A percentile compares a stretch with the other conserved stretches of the same genome.
Conservation (phyloP, 2,113 vertebrate genomes). For the Brachirus orientalis region DNA sequence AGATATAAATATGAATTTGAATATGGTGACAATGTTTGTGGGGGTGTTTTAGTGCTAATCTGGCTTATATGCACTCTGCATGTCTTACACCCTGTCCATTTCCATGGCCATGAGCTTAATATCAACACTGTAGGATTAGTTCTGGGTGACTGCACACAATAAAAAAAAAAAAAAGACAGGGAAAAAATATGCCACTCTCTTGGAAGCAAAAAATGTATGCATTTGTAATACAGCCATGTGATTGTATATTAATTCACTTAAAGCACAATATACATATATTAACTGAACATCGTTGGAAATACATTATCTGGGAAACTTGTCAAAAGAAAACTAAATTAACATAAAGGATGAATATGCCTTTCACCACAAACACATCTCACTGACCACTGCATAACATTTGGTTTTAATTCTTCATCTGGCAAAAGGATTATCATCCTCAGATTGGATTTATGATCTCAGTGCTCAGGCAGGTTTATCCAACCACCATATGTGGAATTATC, state of each 20-base stretch:
- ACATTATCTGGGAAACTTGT: conserved; percentile 2
- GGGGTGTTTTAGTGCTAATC: conserved; percentile 75
- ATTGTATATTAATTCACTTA: conserved; percentile 16
- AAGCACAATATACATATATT: conserved; percentile 9
- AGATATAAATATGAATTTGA: conserved; percentile 73
- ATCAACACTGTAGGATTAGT: conserved; percentile 81
- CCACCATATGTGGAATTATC: conserved; percentile 85
- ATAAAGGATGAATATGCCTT: conserved; percentile 19
- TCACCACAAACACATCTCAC: conserved; percentile 49
- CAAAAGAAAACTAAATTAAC: neutral
- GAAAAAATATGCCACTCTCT: conserved; percentile 33
- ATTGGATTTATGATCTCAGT: conserved; percentile 82
- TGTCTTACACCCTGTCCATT: conserved; percentile 78
- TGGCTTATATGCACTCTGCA: conserved; percentile 79
- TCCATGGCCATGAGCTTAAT: conserved; percentile 79
- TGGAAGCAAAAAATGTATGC: conserved; percentile 44
- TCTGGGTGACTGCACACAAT: conserved; percentile 79
- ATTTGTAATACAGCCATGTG: conserved; percentile 28
- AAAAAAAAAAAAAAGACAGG: conserved; percentile 51
- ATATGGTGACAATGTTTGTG: conserved; percentile 75
- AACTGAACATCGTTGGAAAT: conserved; percentile 9
- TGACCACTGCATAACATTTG: conserved; percentile 69
- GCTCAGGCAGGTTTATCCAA: conserved; percentile 80
- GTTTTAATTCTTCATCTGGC: conserved; percentile 81
- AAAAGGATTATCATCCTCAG: conserved; percentile 80